These are phyloP conservation scores for Andrena hattorfiana DNA, from an alignment of 2,888 invertebrate genomes.

Conservation along the genomic window DNA sequence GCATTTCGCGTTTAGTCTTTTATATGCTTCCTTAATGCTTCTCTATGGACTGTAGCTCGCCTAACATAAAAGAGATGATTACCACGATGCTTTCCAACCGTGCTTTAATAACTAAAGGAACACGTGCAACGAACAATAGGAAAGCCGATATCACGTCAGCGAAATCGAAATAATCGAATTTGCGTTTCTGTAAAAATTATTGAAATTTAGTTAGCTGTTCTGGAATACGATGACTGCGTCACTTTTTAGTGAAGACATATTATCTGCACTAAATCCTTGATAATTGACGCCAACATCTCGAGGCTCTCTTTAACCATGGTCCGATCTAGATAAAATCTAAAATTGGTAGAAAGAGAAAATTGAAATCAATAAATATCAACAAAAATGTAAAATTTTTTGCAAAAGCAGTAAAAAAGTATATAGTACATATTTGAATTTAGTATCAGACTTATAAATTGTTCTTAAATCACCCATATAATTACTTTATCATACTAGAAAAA, in stretches of 20 bases:
- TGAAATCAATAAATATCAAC: too few species aligned
- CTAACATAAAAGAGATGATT: not conserved
- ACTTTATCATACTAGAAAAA: too few species aligned
- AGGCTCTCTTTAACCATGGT: not conserved
- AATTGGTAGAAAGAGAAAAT: too few species aligned
- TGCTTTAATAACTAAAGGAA: conserved; percentile 13
- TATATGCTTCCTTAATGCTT: conserved; percentile 13
- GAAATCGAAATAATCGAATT: conserved; percentile 17
- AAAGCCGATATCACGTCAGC: not conserved
- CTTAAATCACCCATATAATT: too few species aligned
- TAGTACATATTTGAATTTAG: too few species aligned
- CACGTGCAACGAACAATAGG: not conserved
- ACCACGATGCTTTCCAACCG: not conserved
- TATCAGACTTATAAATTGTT: too few species aligned
- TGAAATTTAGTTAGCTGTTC: conserved; percentile 7
- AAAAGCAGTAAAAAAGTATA: too few species aligned
- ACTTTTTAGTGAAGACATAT: conserved; percentile 8
- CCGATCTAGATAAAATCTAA: too few species aligned
- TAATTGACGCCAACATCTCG: not conserved
- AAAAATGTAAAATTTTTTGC: too few species aligned
- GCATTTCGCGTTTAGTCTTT: too few species aligned
- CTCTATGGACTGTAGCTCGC: not conserved
- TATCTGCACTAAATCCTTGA: conserved; percentile 25
- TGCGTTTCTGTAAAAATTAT: conserved; percentile 18
- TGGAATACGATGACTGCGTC: conserved; percentile 7